Evolutionary conservation across 1,140 invertebrate species (phyloP), one percentile per base, ranked within the genome.

Genomic region (Neomicropteryx cornuta): DNA sequence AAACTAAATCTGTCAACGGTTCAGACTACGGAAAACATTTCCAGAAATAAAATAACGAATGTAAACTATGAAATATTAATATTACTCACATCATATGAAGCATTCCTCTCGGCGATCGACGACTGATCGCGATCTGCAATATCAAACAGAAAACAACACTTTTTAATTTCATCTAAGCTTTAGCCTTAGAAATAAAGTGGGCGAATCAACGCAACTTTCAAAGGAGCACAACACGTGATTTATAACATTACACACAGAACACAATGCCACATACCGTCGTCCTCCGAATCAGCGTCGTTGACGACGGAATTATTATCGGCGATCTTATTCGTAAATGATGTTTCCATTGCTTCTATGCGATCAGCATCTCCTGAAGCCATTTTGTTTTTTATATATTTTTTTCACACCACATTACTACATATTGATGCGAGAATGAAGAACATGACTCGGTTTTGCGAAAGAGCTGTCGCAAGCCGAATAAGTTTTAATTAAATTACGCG

Each of bases 311-410:
- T 32, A 47, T n/a, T 47, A 32, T 48, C 55, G 45, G 61, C 61
- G 21, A 53, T 42, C 47, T 57, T 61, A 53, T 54, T 62, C 34
- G 50, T 42, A 39, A 55, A 53, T 42, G 50, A 44, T 51, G 44
- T 54, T 53, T 64, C 61, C 61, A 64, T 64, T 33, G 62, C 50
- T 62, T 64, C 61, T 49, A 64, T 64, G 37, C 59, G 57, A 59
- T 64, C 61, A 59, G 62, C 72, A 58, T 75, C 71, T 51, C 73
- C 72, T 56, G 74, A 75, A 70, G 74, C 74, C 74, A 77, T 77
- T 72, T 75, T 74, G 70, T 51, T 55, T 62, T 58, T 50, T 46
- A 45, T 54, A n/a, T n/a, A n/a, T n/a, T n/a, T n/a, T n/a, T n/a
- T n/a, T n/a, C n/a, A n/a, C n/a, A n/a, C n/a, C n/a, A n/a, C n/a